Evolutionary conservation across 2,888 invertebrate species (phyloP), one percentile per base, ranked within the genome.

Genomic region (Atethmia centrago): DNA sequence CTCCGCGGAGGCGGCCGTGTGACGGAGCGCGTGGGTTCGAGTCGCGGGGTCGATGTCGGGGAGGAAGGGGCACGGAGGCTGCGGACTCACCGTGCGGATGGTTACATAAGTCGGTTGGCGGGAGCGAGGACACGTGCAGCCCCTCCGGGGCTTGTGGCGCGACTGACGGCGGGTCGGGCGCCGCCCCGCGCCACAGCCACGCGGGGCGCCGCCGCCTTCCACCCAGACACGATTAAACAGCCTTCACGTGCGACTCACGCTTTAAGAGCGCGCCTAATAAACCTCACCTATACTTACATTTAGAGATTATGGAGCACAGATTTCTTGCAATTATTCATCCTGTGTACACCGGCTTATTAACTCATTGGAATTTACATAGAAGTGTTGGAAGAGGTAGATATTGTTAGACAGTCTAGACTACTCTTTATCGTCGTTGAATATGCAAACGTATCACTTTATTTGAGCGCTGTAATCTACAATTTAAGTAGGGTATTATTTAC

Each of bases 31-130:
- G 88, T 81, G 83, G 79, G 83, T 87, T 82, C 77, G 79, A 79
- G 77, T 79, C 86, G 84, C 87, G 87, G 83, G 90, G 91, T 90
- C 93, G 92, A 91, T 89, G 87, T 90, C 81, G 90, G 90, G 91
- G 90, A 90, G 93, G 92, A 91, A 90, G 92, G 92, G 92, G 93
- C 89, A 90, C 89, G 93, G 95, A 94, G 94, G 94, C 94, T 95
- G 95, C 93, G 91, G 94, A 93, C 93, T 95, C 94, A 95, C 95
- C 95, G 95, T 94, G 94, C 94, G 94, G 95, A 93, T 95, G 94
- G 93, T 96, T 96, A 96, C 91, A 95, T 96, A 96, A 96, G 96
- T 93, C 94, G 93, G 93, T 93, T 90, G 89, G 90, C 90, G 93
- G 93, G 91, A 91, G 88, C 91, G 92, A 92, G 91, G 92, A 94